Conservation (phyloP, 2,113 vertebrate species). For the Chinchilla lanigera region DNA sequence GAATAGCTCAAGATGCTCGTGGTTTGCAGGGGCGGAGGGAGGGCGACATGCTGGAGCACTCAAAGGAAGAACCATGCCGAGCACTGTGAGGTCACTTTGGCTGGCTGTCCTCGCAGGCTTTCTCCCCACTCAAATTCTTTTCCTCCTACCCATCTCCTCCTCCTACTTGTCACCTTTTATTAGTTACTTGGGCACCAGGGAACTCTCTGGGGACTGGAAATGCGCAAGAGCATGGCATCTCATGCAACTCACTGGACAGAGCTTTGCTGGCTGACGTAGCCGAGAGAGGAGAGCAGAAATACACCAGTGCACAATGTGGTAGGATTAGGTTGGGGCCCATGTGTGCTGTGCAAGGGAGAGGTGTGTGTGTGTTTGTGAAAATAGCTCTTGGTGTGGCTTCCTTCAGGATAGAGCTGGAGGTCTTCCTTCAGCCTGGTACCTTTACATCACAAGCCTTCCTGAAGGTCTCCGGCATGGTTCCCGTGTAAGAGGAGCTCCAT, state of each 20-base stretch:
- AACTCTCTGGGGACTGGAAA: too few species aligned
- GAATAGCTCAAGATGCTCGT: neutral
- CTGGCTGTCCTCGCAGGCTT: neutral
- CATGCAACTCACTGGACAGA: too few species aligned
- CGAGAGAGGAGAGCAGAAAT: neutral
- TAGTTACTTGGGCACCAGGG: neutral
- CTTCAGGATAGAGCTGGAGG: neutral
- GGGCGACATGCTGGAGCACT: fast-evolving
- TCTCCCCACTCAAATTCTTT: neutral
- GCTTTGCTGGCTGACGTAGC: neutral
- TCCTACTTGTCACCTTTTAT: neutral
- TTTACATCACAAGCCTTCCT: neutral
- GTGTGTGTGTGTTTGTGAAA: neutral
- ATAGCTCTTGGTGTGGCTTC: neutral
- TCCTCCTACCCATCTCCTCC: neutral
- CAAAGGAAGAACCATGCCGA: neutral
- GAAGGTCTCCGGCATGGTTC: neutral
- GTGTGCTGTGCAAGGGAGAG: neutral
- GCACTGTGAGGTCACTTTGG: fast-evolving
- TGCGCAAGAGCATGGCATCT: neutral
- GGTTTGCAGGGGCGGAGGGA: neutral
- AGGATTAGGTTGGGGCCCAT: too few species aligned
- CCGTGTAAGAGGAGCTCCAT: neutral
- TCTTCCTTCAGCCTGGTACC: neutral
- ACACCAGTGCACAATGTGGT: neutral